Conservation (phyloP, 1,140 invertebrate species). For the Dendrolimus punctatus region DNA sequence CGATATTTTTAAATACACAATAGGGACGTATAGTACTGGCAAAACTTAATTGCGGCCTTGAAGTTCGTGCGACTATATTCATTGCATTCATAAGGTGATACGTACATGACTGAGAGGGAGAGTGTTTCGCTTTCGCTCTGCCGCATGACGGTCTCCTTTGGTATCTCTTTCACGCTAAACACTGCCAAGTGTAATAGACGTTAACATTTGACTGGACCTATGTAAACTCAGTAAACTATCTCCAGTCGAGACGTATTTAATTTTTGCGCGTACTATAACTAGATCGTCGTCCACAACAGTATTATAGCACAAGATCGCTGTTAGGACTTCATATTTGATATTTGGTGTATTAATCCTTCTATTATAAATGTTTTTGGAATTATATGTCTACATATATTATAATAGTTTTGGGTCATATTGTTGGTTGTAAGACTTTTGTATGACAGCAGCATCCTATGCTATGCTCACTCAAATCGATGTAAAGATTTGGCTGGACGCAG, state of each 20-base stretch:
- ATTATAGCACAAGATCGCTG: constrained; percentile 25
- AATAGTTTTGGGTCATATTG: constrained; percentile 24
- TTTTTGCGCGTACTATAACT: no score
- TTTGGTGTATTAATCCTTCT: constrained; percentile 2
- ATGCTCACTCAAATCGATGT: constrained; percentile 50
- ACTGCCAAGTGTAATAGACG: neutral
- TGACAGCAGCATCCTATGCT: constrained; percentile 64
- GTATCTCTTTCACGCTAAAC: no score
- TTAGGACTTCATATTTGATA: constrained; percentile 5
- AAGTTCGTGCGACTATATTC: no score
- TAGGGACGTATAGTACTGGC: no score
- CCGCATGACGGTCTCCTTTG: no score
- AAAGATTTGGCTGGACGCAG: constrained; percentile 59
- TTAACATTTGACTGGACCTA: constrained; percentile 2
- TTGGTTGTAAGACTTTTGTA: constrained; percentile 30
- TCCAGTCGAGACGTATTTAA: no score
- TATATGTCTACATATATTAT: constrained; percentile 9
- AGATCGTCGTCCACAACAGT: constrained; percentile 14
- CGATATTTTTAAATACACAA: constrained; percentile 9
- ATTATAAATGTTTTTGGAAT: constrained; percentile 20
- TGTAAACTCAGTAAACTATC: neutral
- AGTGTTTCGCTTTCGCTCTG: no score
- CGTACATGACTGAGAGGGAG: no score
- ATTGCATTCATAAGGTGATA: no score
- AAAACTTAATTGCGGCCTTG: no score